Evolutionary conservation across 2,888 invertebrate genomes (phyloP), one percentile per base, ranked within the genome.

Genomic region (Electrophaes corylata): DNA sequence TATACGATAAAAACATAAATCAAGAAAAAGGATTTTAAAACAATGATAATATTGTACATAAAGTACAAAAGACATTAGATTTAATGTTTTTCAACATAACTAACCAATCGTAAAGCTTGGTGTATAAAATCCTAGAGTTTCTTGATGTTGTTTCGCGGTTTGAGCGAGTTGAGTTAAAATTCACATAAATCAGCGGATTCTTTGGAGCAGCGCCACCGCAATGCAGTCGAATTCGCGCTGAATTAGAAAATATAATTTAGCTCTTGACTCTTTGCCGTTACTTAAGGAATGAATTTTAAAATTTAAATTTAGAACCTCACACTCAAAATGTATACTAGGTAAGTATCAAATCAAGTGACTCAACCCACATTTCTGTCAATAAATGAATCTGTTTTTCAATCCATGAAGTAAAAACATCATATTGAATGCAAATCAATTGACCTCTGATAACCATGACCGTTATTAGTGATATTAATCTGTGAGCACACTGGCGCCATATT

Each of bases 131-230:
- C 29, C 8, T n/a, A n/a, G 8, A 10, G 10, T 11, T 18, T 19
- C 45, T 47, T 23, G 11, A n/a, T 29, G 31, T 26, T 41, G n/a
- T n/a, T n/a, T 41, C 39, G 16, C 23, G 33, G 50, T 51, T 51
- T 46, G 33, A 41, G 29, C 35, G 10, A 51, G 26, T 51, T 40
- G 26, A 44, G 44, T 58, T 53, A 40, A 45, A 49, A 49, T 45
- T 49, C 58, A 40, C 45, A 53, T 58, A 58, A 53, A 53, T 54
- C 53, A 53, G n/a, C 31, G n/a, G 20, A 33, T 49, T 58, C 53
- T 45, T 54, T 33, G 23, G 49, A 33, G n/a, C n/a, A n/a, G n/a
- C n/a, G 23, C 43, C 2, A 43, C 53, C 29, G 58, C 53, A 58
- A 49, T 58, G 58, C 56, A 52, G 60, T 35, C 39, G 39, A 23